Base-by-base conservation (phyloP, 1,140 invertebrate species). In the Cyrtorhinus lividipennis region DNA sequence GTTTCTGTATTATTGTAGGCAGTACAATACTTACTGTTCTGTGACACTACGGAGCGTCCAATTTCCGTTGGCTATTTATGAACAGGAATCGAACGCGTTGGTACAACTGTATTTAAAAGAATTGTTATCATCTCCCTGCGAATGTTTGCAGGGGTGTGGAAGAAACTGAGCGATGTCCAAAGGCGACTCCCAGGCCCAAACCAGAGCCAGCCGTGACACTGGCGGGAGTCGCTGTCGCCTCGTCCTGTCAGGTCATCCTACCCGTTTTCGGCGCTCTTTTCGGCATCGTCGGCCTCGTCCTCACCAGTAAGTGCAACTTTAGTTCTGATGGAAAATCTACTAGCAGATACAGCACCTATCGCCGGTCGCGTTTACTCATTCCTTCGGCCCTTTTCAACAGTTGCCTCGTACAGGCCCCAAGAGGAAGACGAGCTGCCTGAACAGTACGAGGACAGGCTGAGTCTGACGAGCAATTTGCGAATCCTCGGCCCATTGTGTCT, bases 221-320 rank as follows among this genome's bases (percentile, higher is more conserved):
- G 13, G 84, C 84, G 1, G 85, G 85, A 1, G 82, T 87, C 20
- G 82, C 85, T 12, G 81, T 87, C 38, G 83, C 83, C 20, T 83
- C 83, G 63, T 86, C 84, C 73, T 86, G 84, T 71, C 84, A 86
- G 70, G 82, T 86, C 61, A 81, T 84, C 27, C 76, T 87, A 63
- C 85, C 85, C 3, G 83, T 83, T 62, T 87, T 86, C 70, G 84
- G 84, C 44, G 83, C 83, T 68, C 75, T 87, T 44, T 87, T 87
- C 67, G 79, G 85, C 72, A 76, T 85, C 24, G 82, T 84, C 57
- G 84, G 84, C 67, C 80, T 82, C 68, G 83, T 87, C 30, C 77
- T 86, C 63, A 86, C 84, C 66, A 82, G 84, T 86, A 73, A 72
- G 74, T 71, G 61, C 59, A 62, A n/a, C 15, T 8, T 5, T 38